These are phyloP conservation scores for Probosciger aterrimus DNA, from an alignment of 2,113 vertebrate species.

Conservation along the genomic window DNA sequence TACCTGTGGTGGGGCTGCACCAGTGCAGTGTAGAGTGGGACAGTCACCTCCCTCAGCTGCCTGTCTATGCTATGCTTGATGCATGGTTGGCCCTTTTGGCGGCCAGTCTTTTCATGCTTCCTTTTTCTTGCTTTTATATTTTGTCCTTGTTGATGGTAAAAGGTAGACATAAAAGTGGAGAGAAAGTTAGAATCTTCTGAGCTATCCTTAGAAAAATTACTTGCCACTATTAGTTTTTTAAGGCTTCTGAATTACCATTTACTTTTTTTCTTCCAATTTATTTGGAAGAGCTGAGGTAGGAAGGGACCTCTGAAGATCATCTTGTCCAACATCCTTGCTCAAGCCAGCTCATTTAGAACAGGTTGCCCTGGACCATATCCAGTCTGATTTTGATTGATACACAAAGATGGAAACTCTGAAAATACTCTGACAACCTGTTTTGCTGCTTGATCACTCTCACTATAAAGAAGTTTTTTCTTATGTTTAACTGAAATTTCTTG, in stretches of 20 bases:
- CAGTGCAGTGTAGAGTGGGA: not conserved
- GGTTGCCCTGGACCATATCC: not conserved
- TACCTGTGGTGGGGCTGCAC: too few relatives aligned
- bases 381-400: not conserved
- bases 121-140: not conserved
- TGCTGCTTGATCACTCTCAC: not conserved
- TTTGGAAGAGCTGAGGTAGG: not conserved
- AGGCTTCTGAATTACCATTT: not conserved
- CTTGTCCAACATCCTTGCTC: too few relatives aligned
- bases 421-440: not conserved
- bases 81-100: not conserved
- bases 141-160: not conserved
- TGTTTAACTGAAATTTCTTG: not conserved
- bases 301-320: not conserved
- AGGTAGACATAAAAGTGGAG: not conserved
- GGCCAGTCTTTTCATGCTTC: not conserved
- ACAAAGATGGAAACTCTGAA: not conserved
- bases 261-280: not conserved
- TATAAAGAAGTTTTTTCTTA: not conserved
- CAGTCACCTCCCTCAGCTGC: fast-evolving
- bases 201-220: not conserved
- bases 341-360: not conserved
- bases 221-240: not conserved
- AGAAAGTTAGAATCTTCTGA: not conserved
- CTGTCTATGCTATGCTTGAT: not conserved